Percentiles rank a stretch among this genome's conserved stretches.
These are phyloP conservation scores for Phaetusa simplex DNA, from an alignment of 2,113 vertebrate species.

Conservation along the genomic window DNA sequence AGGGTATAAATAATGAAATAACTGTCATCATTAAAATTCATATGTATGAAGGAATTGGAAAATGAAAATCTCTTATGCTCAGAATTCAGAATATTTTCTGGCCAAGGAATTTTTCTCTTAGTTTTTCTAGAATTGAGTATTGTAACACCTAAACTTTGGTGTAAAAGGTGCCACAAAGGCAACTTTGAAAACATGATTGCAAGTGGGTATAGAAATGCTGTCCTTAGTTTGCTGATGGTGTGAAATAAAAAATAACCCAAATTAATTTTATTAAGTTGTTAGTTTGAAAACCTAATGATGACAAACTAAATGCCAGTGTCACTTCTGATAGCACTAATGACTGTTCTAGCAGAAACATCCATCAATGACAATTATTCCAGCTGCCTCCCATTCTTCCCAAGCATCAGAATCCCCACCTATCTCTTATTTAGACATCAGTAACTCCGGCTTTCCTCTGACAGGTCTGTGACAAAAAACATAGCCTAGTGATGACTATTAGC, in stretches of 20 bases:
- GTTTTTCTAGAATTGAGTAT: neutral
- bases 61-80: neutral
- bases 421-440: neutral
- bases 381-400: neutral
- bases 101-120: neutral
- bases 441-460: neutral
- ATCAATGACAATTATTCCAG: neutral
- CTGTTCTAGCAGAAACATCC: neutral
- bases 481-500: neutral
- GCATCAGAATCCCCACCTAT: neutral
- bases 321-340: neutral
- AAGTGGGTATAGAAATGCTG: neutral
- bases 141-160: neutral
- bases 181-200: neutral
- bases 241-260: neutral
- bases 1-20: neutral
- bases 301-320: neutral
- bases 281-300: neutral
- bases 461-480: neutral
- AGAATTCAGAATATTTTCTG: neutral
- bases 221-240: neutral
- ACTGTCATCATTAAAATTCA: neutral
- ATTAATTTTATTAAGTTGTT: neutral
- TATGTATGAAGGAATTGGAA: neutral
- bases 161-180: neutral